Evolutionary conservation across 2,113 vertebrate genomes (phyloP).

Genomic region (Corythoichthys haematopterus): DNA sequence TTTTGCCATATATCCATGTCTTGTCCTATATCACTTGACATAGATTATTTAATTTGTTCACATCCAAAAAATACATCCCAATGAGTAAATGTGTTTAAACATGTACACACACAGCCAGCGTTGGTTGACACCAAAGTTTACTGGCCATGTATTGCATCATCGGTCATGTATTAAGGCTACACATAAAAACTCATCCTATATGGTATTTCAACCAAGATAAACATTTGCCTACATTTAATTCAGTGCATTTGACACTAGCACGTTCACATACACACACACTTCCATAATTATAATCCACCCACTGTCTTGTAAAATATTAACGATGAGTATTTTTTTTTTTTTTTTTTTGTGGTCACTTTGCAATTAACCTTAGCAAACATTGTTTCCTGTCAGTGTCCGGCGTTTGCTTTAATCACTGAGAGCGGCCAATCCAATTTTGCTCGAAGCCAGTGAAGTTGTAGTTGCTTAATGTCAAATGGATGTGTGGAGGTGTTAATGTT

Average conservation of each 20-base stretch:
- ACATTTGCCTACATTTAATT: neutral
- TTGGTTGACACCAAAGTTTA: no score
- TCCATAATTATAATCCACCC: neutral
- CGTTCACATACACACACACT: neutral
- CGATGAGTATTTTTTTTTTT: no score
- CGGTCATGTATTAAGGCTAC: no score
- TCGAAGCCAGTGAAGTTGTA: neutral
- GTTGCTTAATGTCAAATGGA: neutral
- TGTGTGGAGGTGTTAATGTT: no score
- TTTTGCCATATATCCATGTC: no score
- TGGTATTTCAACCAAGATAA: neutral
- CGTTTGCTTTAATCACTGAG: conserved; percentile 4
- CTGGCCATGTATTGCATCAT: no score
- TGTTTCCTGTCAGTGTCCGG: neutral
- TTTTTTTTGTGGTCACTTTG: conserved; percentile 4
- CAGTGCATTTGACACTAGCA: neutral
- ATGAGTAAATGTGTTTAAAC: no score
- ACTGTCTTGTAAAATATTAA: neutral
- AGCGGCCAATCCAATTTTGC: neutral
- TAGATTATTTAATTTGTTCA: no score
- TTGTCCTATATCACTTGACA: no score
- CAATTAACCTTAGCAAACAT: neutral
- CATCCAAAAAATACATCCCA: no score
- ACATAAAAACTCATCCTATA: no score
- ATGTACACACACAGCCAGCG: no score